Percentiles rank a stretch among this genome's conserved stretches.
Conservation (phyloP, 2,113 vertebrate species). For the Chiloscyllium plagiosum region DNA sequence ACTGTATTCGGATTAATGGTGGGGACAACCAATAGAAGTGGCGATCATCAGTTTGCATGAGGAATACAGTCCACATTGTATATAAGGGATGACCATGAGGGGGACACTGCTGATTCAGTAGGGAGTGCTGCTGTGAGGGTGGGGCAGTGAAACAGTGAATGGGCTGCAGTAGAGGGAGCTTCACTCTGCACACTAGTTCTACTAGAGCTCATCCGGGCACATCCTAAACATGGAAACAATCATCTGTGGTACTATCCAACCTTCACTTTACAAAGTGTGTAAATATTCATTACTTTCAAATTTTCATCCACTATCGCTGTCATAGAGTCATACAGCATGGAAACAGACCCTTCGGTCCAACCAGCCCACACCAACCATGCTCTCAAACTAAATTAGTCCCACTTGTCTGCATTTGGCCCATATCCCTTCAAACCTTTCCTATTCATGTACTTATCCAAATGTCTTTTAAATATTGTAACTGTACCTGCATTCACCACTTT, state of each 20-base stretch:
- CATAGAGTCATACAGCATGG: too few relatives aligned
- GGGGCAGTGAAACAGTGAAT: background rate
- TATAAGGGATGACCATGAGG: background rate
- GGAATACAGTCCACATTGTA: background rate
- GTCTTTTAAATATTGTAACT: too few relatives aligned
- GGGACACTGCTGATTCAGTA: background rate
- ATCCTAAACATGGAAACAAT: background rate
- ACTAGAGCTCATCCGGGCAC: background rate
- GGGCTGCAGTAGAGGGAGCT: background rate
- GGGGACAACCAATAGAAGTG: background rate
- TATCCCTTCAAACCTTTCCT: too few relatives aligned
- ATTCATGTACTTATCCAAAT: too few relatives aligned
- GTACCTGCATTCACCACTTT: too few relatives aligned
- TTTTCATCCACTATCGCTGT: background rate
- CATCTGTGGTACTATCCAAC: background rate
- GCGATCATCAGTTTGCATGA: too few relatives aligned
- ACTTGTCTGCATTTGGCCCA: too few relatives aligned
- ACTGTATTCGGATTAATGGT: background rate
- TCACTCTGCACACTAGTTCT: background rate
- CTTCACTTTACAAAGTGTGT: background rate
- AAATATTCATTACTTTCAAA: background rate
- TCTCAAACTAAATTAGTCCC: too few relatives aligned
- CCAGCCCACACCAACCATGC: too few relatives aligned
- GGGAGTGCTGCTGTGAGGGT: background rate
- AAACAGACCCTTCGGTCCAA: too few relatives aligned